phyloP scores from a whole-genome alignment of 1,140 invertebrate genomes.

The Alviniconcha marisindica region DNA sequence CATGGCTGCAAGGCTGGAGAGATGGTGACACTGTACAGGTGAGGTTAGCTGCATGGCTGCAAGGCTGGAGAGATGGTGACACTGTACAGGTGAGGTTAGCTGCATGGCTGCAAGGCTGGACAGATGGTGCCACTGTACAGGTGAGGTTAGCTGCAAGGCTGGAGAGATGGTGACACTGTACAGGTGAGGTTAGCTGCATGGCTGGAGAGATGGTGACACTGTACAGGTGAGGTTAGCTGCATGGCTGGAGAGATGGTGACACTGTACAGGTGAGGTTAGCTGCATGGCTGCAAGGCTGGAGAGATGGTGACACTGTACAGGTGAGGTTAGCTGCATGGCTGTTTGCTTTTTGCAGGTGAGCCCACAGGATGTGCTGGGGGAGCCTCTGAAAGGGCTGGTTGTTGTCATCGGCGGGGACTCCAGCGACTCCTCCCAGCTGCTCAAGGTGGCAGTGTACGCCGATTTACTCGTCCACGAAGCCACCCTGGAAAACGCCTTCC shows the following conservation, averaged over 20 bases:
- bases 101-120: slow-evolving; percentile 75
- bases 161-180: slow-evolving; percentile 70
- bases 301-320: slow-evolving; percentile 64
- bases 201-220: slow-evolving; percentile 68
- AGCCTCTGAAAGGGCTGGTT: slow-evolving; percentile 70
- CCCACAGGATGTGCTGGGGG: slow-evolving; percentile 72
- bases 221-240: slow-evolving; percentile 67
- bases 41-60: slow-evolving; percentile 66
- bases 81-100: slow-evolving; percentile 65
- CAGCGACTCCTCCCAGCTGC: slow-evolving; percentile 69
- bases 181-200: slow-evolving; percentile 71
- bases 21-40: slow-evolving; percentile 65
- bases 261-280: slow-evolving; percentile 65
- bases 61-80: slow-evolving; percentile 72
- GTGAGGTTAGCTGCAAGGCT: slow-evolving; percentile 71
- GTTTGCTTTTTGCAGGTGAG: slow-evolving; percentile 63
- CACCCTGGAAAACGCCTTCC: slow-evolving; percentile 72
- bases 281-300: slow-evolving; percentile 75
- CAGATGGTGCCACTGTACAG: slow-evolving; percentile 64
- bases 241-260: slow-evolving; percentile 72
- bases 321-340: slow-evolving; percentile 68
- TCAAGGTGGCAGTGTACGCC: slow-evolving; percentile 68
- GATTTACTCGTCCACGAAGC: slow-evolving; percentile 77
- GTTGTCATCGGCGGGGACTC: slow-evolving; percentile 76
- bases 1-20: slow-evolving; percentile 74